These are phyloP conservation scores for Argynnis bischoffii DNA, from an alignment of 2,888 invertebrate genomes.

Conservation along the genomic window DNA sequence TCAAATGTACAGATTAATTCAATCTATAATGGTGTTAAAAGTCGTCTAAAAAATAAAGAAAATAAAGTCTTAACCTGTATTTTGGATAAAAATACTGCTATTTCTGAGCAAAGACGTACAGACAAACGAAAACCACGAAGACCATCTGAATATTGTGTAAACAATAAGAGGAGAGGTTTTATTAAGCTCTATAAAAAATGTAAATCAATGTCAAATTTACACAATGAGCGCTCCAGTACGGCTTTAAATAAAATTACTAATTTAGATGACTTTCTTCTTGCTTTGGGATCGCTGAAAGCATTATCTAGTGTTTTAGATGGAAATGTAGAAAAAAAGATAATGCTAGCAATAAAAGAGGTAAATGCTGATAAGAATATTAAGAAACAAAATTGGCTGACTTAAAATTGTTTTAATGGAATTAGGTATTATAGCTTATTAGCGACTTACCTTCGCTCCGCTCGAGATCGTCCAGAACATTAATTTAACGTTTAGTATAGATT, in stretches of 20 bases:
- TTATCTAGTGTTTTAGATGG: constrained; percentile 59
- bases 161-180: constrained; percentile 45
- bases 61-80: neutral
- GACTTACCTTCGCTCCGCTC: no score
- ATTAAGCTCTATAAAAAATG: constrained; percentile 61
- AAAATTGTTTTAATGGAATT: no score
- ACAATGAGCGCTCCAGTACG: constrained; percentile 47
- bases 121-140: constrained; percentile 22
- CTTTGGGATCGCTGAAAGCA: constrained; percentile 57
- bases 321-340: constrained; percentile 53
- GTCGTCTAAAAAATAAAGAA: neutral
- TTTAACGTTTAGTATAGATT: no score
- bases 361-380: neutral
- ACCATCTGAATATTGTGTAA: constrained; percentile 15
- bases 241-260: constrained; percentile 57
- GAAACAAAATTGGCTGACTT: no score
- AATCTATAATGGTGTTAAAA: constrained; percentile 14
- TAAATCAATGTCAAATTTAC: constrained; percentile 58
- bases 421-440: no score
- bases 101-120: constrained; percentile 7
- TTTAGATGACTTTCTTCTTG: constrained; percentile 67
- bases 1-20: constrained; percentile 14
- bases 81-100: neutral
- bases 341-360: constrained; percentile 61
- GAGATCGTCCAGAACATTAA: no score